Evolutionary conservation across 2,113 vertebrate species (phyloP).

Genomic region (Mola mola): DNA sequence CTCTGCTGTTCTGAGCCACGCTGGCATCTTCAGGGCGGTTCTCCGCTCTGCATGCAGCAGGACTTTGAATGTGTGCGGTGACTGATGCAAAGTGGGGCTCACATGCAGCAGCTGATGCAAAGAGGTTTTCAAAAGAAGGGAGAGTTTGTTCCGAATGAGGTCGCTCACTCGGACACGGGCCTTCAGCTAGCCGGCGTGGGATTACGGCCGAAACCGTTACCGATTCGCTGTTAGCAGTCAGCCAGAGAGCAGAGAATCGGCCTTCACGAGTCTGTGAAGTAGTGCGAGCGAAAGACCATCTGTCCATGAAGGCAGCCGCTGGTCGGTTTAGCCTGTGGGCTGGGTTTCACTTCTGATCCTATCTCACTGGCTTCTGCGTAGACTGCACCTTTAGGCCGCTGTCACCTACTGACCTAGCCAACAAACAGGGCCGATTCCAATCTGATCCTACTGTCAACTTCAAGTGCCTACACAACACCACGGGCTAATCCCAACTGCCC

Average conservation of each 20-base stretch:
- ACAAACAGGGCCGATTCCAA: neutral
- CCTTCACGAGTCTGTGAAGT: neutral
- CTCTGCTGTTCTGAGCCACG: too few relatives aligned
- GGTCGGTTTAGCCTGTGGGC: constrained; percentile 34
- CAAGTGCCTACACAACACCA: neutral
- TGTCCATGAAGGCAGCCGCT: neutral
- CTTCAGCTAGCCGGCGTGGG: too few relatives aligned
- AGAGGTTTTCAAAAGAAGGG: constrained; percentile 40
- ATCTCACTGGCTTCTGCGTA: neutral
- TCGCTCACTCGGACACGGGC: neutral
- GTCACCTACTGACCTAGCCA: neutral
- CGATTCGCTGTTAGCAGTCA: too few relatives aligned
- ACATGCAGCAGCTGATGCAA: constrained; percentile 56
- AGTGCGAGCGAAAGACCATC: constrained; percentile 11
- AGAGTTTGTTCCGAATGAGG: neutral
- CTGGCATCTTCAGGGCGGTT: neutral
- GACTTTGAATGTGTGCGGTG: constrained; percentile 30
- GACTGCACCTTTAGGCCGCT: neutral
- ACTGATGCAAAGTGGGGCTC: constrained; percentile 51
- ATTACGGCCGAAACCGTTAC: too few relatives aligned
- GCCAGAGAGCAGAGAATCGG: neutral
- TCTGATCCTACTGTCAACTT: neutral
- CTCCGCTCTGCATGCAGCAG: constrained; percentile 6
- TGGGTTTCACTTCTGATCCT: constrained; percentile 7
- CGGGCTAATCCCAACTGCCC: neutral